These are phyloP conservation scores for Zaprionus camerounensis DNA, from an alignment of 1,140 invertebrate species.

Conservation along the genomic window DNA sequence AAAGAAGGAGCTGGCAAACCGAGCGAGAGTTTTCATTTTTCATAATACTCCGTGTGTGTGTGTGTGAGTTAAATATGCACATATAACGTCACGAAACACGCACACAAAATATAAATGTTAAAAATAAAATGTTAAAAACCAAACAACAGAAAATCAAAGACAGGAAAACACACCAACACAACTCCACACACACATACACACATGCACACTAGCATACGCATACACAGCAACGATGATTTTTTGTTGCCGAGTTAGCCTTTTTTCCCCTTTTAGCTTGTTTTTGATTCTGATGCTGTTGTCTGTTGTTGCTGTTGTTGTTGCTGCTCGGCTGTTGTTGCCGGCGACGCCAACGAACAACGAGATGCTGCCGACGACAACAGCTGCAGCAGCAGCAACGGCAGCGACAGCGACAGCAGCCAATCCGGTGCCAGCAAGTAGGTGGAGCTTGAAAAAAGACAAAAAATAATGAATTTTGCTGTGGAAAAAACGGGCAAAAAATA, in stretches of 20 bases:
- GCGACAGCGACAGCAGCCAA: slow-evolving; percentile 61
- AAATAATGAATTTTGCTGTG: slow-evolving; percentile 64
- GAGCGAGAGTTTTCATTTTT: slow-evolving; percentile 69
- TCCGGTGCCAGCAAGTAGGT: slow-evolving; percentile 80
- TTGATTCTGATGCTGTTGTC: slow-evolving; percentile 51
- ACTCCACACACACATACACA: slow-evolving; percentile 22
- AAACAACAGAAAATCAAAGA: slow-evolving; percentile 79
- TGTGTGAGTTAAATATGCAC: slow-evolving; percentile 43
- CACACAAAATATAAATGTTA: slow-evolving; percentile 82
- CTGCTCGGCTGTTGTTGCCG: slow-evolving; percentile 38
- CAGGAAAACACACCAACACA: slow-evolving; percentile 55
- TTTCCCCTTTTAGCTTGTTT: slow-evolving; percentile 74
- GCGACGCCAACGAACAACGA: slow-evolving; percentile 37
- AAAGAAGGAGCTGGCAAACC: not conserved
- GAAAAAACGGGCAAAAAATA: slow-evolving; percentile 72
- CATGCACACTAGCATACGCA: slow-evolving; percentile 8
- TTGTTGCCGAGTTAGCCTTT: slow-evolving; percentile 76
- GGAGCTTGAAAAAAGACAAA: slow-evolving; percentile 84
- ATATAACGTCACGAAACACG: slow-evolving; percentile 64
- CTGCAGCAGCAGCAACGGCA: not conserved
- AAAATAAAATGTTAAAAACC: slow-evolving; percentile 83
- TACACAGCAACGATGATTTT: slow-evolving; percentile 44
- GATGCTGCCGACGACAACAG: slow-evolving; percentile 38
- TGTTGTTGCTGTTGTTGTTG: slow-evolving; percentile 39
- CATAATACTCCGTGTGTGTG: slow-evolving; percentile 62